These are phyloP conservation scores for Neopelma chrysocephalum DNA, from an alignment of 2,797 vertebrate genomes.

Conservation along the genomic window DNA sequence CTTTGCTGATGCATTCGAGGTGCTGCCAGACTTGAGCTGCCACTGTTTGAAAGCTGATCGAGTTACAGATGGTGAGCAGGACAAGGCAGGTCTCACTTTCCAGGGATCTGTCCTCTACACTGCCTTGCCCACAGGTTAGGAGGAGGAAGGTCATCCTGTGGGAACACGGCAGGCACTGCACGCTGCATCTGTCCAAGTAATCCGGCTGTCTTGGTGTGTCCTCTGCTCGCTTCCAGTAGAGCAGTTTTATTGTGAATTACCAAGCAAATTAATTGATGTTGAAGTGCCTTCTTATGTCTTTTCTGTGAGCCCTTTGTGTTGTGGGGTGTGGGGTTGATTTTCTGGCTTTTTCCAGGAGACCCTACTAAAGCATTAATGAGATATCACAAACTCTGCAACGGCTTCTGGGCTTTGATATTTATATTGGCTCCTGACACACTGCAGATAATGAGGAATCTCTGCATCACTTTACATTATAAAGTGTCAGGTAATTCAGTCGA, in stretches of 20 bases:
- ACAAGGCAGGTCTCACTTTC: not conserved
- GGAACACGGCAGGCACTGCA: not conserved
- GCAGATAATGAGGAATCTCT: not conserved
- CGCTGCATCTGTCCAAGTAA: not conserved
- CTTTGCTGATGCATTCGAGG: not conserved
- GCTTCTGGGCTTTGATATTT: not conserved
- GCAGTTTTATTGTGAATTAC: not conserved
- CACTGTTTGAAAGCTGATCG: not conserved
- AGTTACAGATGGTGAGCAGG: slow-evolving; percentile 54
- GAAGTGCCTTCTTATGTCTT: not conserved
- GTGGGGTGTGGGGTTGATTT: not conserved
- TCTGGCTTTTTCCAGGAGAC: not conserved
- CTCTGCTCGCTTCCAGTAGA: not conserved
- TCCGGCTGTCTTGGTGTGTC: not conserved
- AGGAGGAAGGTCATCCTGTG: not conserved
- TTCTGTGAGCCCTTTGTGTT: not conserved
- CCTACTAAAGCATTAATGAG: not conserved
- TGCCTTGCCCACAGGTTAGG: not conserved
- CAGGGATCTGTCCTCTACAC: not conserved
- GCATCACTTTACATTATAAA: not conserved
- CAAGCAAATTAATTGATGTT: not conserved
- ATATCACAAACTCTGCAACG: not conserved
- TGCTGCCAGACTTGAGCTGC: not conserved
- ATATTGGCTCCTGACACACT: not conserved
- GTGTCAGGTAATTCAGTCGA: not conserved